Evolutionary conservation across 2,797 vertebrate genomes (phyloP).

Genomic region (Trachops cirrhosus): DNA sequence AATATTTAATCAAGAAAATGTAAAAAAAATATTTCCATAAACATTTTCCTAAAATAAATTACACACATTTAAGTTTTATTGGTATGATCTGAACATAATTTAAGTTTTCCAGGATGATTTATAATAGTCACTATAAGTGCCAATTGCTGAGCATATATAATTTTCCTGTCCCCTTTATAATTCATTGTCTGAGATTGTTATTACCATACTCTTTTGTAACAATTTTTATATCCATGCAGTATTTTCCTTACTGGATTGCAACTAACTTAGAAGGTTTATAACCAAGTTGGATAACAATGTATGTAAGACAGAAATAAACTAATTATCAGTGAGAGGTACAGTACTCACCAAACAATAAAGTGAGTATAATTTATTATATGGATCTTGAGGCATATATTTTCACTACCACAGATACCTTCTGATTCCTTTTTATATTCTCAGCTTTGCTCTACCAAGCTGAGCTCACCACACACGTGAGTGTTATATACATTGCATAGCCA

Average conservation of each 20-base stretch:
- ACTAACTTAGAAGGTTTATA: neutral
- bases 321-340: neutral
- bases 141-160: neutral
- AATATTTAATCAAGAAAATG: neutral
- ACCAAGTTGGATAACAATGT: neutral
- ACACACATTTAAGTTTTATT: neutral
- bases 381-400: neutral
- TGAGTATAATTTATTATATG: neutral
- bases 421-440: neutral
- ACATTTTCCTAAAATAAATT: neutral
- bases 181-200: neutral
- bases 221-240: neutral
- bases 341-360: neutral
- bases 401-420: neutral
- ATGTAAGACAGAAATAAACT: neutral
- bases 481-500: neutral
- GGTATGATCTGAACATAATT: neutral
- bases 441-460: neutral
- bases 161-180: neutral
- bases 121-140: neutral
- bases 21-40: neutral
- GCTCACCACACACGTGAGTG: neutral
- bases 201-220: neutral
- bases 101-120: neutral
- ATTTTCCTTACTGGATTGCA: neutral